These are phyloP conservation scores for Sicus ferrugineus DNA, from an alignment of 2,888 invertebrate genomes.

Conservation along the genomic window DNA sequence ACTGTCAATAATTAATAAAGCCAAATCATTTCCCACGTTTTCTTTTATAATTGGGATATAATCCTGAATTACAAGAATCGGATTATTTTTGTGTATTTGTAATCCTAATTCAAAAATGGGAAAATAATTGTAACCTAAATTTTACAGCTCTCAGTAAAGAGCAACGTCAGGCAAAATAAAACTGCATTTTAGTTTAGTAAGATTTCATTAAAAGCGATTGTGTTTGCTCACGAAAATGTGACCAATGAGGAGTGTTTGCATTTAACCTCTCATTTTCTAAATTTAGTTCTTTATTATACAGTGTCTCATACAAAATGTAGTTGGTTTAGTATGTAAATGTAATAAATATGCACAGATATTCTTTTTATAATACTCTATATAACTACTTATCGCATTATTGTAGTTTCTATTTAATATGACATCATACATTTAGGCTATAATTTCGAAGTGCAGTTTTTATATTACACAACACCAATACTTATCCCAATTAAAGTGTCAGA, in stretches of 20 bases:
- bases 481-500: slow-evolving; percentile 19
- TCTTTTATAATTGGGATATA: too few species aligned
- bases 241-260: slow-evolving; percentile 17
- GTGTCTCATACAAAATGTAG: slow-evolving; percentile 15
- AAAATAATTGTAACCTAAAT: too few species aligned
- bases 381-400: slow-evolving; percentile 23
- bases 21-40: too few species aligned
- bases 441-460: slow-evolving; percentile 30
- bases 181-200: slow-evolving; percentile 10
- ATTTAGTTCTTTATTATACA: slow-evolving; percentile 12
- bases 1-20: too few species aligned
- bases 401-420: slow-evolving; percentile 24
- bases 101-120: too few species aligned
- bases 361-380: slow-evolving; percentile 18
- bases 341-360: slow-evolving; percentile 27
- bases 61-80: too few species aligned
- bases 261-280: slow-evolving; percentile 24
- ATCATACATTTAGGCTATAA: slow-evolving; percentile 20
- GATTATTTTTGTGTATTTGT: too few species aligned
- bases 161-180: slow-evolving; percentile 12
- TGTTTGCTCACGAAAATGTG: slow-evolving; percentile 1
- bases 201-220: slow-evolving; percentile 2
- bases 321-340: slow-evolving; percentile 4
- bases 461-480: slow-evolving; percentile 13
- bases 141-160: too few species aligned